A percentile compares a stretch with the other conserved stretches of the same genome.
These are phyloP conservation scores for Hippocampus comes DNA, from an alignment of 2,113 vertebrate species.

Conservation along the genomic window DNA sequence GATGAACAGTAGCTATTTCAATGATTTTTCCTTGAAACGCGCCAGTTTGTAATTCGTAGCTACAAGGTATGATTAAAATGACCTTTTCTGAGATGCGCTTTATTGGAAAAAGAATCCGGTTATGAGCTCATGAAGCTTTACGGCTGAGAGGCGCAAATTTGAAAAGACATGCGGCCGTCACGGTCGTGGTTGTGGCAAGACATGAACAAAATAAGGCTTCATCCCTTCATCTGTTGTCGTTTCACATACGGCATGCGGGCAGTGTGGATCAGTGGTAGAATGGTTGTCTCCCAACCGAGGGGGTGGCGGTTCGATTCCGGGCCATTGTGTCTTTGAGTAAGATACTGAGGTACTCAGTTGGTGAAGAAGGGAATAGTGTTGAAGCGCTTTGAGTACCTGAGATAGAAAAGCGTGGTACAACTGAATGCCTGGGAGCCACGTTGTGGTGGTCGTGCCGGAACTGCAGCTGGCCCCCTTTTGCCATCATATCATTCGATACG, in stretches of 20 bases:
- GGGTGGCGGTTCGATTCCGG: too few species aligned
- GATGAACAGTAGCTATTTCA: conserved; percentile 18
- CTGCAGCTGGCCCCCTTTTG: too few species aligned
- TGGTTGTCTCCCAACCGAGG: too few species aligned
- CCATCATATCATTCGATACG: too few species aligned
- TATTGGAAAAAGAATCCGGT: conserved; percentile 63
- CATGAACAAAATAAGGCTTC: conserved; percentile 6
- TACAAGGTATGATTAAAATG: conserved; percentile 75
- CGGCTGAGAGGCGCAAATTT: conserved; percentile 57
- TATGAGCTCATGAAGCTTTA: conserved; percentile 56
- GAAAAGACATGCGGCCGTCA: conserved; percentile 35
- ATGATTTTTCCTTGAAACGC: conserved; percentile 41
- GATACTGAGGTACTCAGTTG: too few species aligned
- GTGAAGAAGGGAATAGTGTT: too few species aligned
- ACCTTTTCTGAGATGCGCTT: conserved; percentile 63
- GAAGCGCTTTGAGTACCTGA: too few species aligned
- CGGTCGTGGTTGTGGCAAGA: conserved; percentile 35
- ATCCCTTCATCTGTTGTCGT: not conserved
- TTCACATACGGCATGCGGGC: too few species aligned
- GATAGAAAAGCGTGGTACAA: too few species aligned
- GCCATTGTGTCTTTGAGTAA: too few species aligned
- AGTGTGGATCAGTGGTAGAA: too few species aligned
- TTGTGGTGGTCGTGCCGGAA: not conserved
- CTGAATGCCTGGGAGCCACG: not conserved
- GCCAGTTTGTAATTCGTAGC: conserved; percentile 67